Evolutionary conservation across 1,140 invertebrate species (phyloP), one percentile per base, ranked within the genome.

Genomic region (Hesperophylax magnus): DNA sequence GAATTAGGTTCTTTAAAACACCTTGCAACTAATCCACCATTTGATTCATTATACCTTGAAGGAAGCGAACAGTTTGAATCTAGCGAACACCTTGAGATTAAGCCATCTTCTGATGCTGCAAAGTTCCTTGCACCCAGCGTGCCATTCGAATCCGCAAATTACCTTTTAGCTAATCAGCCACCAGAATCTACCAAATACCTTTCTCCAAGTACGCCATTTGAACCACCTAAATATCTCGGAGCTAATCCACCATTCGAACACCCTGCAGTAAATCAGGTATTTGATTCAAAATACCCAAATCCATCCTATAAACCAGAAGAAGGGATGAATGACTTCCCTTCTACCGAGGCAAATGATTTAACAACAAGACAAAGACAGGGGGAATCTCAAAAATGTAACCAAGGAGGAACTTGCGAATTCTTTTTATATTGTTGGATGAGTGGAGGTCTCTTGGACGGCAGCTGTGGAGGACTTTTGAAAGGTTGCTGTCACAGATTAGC

Each of bases 391-490:
- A 80, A 87, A 34, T 92, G 92, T 82, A 87, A 90, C 24, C 92
- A 94, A 85, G 95, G 95, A 84, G 95, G 95, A 60, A 95, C 93
- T 83, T 98, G 97, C 88, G 96, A 98, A 90, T 97, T 97, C 91
- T 97, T 97, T 91, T 91, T 98, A 84, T 93, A 95, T 86, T 97
- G 96, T 90, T 98, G 96, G 97, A 93, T 98, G 91, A 93, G 94
- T 61, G 96, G 96, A 81, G 97, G 97, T 80, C 92, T 97, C 80
- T 92, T 98, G 85, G 95, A 97, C 86, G 95, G 95, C 85, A 93
- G 94, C 85, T 98, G 96, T 89, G 94, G 94, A 79, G 92, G 94
- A 79, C 91, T 98, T 86, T 92, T 98, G 83, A 95, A 94, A 86
- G 96, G 95, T 80, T 98, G 97, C 92, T 98, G 97, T 89, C 94